phyloP scores from a whole-genome alignment of 2,888 invertebrate species.

The Biston betularia region DNA sequence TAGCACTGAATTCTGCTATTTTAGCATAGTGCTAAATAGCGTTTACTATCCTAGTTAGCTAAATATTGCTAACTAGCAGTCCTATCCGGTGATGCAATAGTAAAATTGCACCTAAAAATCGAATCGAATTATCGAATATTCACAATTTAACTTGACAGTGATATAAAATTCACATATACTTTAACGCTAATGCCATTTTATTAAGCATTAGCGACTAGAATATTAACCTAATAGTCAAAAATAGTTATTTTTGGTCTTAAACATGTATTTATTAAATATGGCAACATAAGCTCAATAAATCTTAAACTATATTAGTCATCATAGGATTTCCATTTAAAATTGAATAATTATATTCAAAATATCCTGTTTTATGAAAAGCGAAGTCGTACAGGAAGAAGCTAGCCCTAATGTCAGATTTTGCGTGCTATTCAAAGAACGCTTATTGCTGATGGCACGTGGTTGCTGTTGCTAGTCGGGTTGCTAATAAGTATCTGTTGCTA shows the following conservation, averaged over 20 bases:
- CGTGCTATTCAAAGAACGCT: no score
- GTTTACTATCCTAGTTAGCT: not conserved
- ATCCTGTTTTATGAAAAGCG: no score
- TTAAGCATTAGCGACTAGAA: not conserved
- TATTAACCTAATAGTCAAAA: not conserved
- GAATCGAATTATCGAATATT: not conserved
- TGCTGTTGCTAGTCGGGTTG: not conserved
- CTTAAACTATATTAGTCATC: no score
- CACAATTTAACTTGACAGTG: not conserved
- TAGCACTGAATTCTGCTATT: not conserved
- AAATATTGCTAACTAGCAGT: not conserved
- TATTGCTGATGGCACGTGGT: not conserved
- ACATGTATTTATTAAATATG: not conserved
- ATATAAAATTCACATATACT: no score
- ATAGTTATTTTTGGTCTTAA: slow-evolving; percentile 11
- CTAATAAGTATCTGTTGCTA: not conserved
- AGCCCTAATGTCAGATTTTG: no score
- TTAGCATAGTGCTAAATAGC: not conserved
- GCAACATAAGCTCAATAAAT: not conserved
- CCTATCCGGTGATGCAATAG: not conserved
- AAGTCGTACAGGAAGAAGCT: no score
- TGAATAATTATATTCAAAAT: no score
- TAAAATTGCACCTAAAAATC: not conserved
- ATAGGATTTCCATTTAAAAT: no score
- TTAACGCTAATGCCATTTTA: not conserved